These are phyloP conservation scores for Ostrea edulis DNA, from an alignment of 1,140 invertebrate genomes.

Conservation along the genomic window DNA sequence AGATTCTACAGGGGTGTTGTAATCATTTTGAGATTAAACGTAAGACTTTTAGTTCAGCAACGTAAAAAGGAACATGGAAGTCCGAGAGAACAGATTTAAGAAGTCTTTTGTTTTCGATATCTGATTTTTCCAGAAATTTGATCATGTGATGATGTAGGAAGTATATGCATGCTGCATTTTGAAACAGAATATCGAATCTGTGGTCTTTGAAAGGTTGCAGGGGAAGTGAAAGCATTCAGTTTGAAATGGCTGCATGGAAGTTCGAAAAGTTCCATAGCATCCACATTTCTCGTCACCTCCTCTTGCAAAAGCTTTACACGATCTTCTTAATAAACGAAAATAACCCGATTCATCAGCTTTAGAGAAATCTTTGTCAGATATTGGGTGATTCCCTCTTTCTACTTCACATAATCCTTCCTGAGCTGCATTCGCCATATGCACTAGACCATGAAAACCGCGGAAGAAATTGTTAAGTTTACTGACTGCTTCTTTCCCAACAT, in stretches of 20 bases:
- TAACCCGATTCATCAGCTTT: neutral
- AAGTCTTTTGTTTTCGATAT: slow-evolving; percentile 44
- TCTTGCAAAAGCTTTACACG: slow-evolving; percentile 15
- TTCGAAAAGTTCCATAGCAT: neutral
- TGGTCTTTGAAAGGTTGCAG: slow-evolving; percentile 37
- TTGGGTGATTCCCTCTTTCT: slow-evolving; percentile 23
- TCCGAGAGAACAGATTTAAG: slow-evolving; percentile 48
- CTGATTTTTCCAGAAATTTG: slow-evolving; percentile 14
- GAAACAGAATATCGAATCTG: slow-evolving; percentile 49
- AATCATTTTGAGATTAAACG: slow-evolving; percentile 56
- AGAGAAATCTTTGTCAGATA: neutral
- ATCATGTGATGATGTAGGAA: neutral
- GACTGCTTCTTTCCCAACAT: slow-evolving; percentile 12
- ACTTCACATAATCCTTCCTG: neutral
- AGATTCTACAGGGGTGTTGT: slow-evolving; percentile 56
- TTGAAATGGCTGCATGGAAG: slow-evolving; percentile 37
- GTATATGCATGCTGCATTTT: too few species aligned
- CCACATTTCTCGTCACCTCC: slow-evolving; percentile 3
- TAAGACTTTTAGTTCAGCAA: slow-evolving; percentile 56
- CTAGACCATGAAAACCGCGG: slow-evolving; percentile 50
- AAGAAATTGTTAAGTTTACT: slow-evolving; percentile 44
- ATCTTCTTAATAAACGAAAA: slow-evolving; percentile 1
- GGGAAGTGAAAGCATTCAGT: slow-evolving; percentile 33
- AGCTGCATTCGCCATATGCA: slow-evolving; percentile 46
- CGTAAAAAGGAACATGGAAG: slow-evolving; percentile 48